Evolutionary conservation across 2,113 vertebrate species (phyloP).

Genomic region (Falcunculus frontatus): DNA sequence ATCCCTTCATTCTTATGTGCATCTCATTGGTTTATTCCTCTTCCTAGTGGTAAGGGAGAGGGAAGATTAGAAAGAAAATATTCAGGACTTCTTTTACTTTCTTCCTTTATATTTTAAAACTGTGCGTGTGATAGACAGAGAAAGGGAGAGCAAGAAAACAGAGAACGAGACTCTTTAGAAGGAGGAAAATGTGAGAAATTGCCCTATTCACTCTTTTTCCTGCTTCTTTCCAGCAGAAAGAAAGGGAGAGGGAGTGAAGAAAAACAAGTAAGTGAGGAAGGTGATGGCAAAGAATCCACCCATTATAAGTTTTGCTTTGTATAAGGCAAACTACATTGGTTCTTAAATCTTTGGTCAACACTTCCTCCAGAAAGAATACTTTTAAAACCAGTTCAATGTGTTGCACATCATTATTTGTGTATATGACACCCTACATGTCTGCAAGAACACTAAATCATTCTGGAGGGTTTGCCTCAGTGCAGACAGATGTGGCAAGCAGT

Average conservation of each 20-base stretch:
- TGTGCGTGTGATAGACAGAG: not conserved
- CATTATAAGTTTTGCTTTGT: not conserved
- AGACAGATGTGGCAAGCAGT: not conserved
- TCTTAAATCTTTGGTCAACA: not conserved
- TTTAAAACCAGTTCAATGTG: not conserved
- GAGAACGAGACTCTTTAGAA: not conserved
- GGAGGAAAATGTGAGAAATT: not conserved
- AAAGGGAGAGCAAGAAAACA: not conserved
- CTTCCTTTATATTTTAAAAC: not conserved
- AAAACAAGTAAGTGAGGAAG: not conserved
- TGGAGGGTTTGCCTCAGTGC: not conserved
- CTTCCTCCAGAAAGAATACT: not conserved
- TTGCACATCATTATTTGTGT: accelerated
- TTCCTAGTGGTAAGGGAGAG: not conserved
- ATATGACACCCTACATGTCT: not conserved
- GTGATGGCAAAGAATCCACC: not conserved
- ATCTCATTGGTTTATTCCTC: not conserved
- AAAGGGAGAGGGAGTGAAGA: not conserved
- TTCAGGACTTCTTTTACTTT: not conserved
- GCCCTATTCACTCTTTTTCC: not conserved
- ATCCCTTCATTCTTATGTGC: not conserved
- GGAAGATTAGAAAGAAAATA: not conserved
- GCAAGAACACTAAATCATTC: not conserved
- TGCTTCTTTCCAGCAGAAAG: not conserved
- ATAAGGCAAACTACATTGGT: not conserved